Percentiles rank a stretch among this genome's conserved stretches.
These are phyloP conservation scores for Callorhinus ursinus DNA, from an alignment of 2,113 vertebrate genomes.

Conservation along the genomic window DNA sequence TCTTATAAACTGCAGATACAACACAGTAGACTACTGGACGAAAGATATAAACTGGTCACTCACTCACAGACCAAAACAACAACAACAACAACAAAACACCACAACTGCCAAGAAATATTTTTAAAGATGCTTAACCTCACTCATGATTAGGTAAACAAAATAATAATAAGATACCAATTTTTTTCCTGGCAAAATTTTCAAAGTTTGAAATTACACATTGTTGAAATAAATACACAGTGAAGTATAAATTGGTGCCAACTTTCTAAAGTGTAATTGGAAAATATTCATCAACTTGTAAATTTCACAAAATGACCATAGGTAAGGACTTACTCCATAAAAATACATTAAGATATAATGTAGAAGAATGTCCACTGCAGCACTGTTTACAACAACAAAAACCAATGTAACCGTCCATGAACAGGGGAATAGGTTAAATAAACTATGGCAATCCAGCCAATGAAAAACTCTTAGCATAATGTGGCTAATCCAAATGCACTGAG, in stretches of 20 bases:
- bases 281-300: conserved; percentile 28
- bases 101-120: neutral
- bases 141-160: neutral
- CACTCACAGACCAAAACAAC: neutral
- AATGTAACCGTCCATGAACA: neutral
- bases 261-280: conserved; percentile 9
- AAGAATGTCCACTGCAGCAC: neutral
- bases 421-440: neutral
- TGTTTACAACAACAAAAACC: neutral
- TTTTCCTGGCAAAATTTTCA: neutral
- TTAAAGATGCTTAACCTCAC: conserved; percentile 27
- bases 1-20: neutral
- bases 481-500: neutral
- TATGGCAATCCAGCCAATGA: neutral
- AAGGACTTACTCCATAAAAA: neutral
- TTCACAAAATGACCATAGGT: neutral
- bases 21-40: neutral
- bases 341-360: neutral
- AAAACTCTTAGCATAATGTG: neutral
- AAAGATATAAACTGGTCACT: neutral
- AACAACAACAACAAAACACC: neutral
- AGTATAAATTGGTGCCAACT: neutral
- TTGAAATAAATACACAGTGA: neutral
- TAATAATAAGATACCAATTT: neutral
- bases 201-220: conserved; percentile 25